Base-by-base conservation (phyloP, 2,888 invertebrate genomes). In the Anodontia alba region DNA sequence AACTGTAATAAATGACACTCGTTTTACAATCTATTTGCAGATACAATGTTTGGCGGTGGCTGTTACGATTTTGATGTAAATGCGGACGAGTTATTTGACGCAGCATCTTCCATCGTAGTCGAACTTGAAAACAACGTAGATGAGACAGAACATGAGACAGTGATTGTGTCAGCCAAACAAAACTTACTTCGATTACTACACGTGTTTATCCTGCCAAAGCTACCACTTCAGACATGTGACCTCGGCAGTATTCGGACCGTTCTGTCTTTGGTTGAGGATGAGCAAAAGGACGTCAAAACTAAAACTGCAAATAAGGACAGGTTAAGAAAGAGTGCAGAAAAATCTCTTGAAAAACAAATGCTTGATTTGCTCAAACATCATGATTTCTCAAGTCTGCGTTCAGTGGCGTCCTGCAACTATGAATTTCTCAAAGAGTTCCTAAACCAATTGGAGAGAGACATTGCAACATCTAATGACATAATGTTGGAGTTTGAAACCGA, bases 81-180 rank as follows among this genome's bases (percentile, higher is more conserved):
- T 29, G 76, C 90, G 12, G 92, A 92, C 76, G 91, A 92, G 70
- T 78, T 93, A 46, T 91, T 91, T 80, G 89, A 90, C 62, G 83
- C 85, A 15, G 86, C 88, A 1, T 79, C 38, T 36, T 75, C 80
- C 1, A 75, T 88, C 26, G 20, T 20, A 29, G 62, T 33, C 5
- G 31, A 23, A 12, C 26, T 29, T 15, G 62, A 8, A 31, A 33
- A 10, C 1, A 33, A 7, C 8, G 42, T 38, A 7, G 51, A 68
- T 26, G 75, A 78, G 42, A 74, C 69, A 33, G 46, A 75, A 66
- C 73, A 23, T 1, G 62, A 62, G 33, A 17, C 17, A 3, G 54
- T 67, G 2, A 77, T 75, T 66, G 42, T 36, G 36, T 43, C 51
- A 23, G 38, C 71, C 2, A 77, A 81, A 15, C 80, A 77, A 67